Conservation (phyloP, 2,888 invertebrate species). For the Euzophera pinguis region DNA sequence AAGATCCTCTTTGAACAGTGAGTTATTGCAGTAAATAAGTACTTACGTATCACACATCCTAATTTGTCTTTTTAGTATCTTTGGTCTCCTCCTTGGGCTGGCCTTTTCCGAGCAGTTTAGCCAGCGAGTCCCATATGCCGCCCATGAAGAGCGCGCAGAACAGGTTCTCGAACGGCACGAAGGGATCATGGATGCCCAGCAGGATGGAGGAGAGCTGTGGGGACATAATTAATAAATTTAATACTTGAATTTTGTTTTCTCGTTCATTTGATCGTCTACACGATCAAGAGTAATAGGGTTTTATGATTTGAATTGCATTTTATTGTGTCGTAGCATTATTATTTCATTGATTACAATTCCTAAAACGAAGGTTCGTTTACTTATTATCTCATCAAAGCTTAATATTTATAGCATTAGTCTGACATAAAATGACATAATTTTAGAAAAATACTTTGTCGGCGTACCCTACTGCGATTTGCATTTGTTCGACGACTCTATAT, state of each 20-base stretch:
- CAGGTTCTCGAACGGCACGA: conserved; percentile 98
- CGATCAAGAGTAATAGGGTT: too few relatives aligned
- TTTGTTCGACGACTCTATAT: too few relatives aligned
- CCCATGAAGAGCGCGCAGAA: conserved; percentile 98
- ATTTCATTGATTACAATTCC: too few relatives aligned
- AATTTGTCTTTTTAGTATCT: conserved; percentile 91
- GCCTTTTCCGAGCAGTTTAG: conserved; percentile 90
- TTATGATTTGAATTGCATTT: background rate
- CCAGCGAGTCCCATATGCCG: conserved; percentile 98
- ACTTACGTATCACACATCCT: conserved; percentile 30
- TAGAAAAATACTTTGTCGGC: too few relatives aligned
- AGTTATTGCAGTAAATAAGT: background rate
- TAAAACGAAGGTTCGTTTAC: too few relatives aligned
- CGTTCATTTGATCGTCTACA: too few relatives aligned
- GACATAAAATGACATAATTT: too few relatives aligned
- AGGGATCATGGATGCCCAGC: conserved; percentile 98
- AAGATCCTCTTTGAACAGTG: background rate
- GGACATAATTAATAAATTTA: background rate
- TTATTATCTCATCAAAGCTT: too few relatives aligned
- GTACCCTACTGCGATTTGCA: too few relatives aligned
- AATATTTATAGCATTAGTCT: too few relatives aligned
- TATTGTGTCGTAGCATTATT: too few relatives aligned
- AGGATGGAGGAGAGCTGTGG: conserved; percentile 93
- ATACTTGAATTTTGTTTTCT: background rate
- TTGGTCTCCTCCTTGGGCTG: conserved; percentile 90